Percentiles rank a stretch among this genome's conserved stretches.
phyloP scores from a whole-genome alignment of 35 echinoderm and acorn worm species.

The Chiridota heheva region DNA sequence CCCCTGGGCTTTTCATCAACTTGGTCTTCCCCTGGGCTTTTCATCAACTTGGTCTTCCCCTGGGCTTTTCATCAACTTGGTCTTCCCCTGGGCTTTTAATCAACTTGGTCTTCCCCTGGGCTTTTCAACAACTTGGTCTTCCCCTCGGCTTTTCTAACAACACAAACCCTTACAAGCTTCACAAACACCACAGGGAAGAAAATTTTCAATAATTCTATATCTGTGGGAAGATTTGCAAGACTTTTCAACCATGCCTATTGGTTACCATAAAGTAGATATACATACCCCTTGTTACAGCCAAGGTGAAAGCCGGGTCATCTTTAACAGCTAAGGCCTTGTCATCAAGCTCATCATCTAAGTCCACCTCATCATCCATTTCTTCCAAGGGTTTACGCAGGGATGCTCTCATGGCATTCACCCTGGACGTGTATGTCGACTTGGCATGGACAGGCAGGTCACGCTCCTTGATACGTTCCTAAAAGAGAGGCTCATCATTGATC shows the following conservation, averaged over 20 bases:
- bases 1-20: too few relatives aligned
- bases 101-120: too few relatives aligned
- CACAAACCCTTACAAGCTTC: too few relatives aligned
- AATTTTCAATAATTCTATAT: too few relatives aligned
- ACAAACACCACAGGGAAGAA: too few relatives aligned
- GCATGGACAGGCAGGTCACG: slow-evolving; percentile 85
- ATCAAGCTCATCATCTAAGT: slow-evolving; percentile 58
- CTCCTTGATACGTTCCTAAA: slow-evolving; percentile 88
- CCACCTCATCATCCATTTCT: slow-evolving; percentile 80
- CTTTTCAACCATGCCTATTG: neutral
- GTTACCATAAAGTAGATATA: neutral
- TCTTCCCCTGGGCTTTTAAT: too few relatives aligned
- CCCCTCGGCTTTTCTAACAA: too few relatives aligned
- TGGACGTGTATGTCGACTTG: slow-evolving; percentile 94
- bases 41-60: too few relatives aligned
- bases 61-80: too few relatives aligned
- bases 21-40: too few relatives aligned
- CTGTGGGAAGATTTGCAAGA: too few relatives aligned
- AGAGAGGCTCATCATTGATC: neutral
- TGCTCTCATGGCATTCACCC: slow-evolving; percentile 92
- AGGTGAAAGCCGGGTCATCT: slow-evolving; percentile 90
- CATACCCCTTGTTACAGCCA: slow-evolving; percentile 97
- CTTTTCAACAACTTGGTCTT: too few relatives aligned
- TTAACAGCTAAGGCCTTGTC: slow-evolving; percentile 90
- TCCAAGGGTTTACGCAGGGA: slow-evolving; percentile 85